These are phyloP conservation scores for Magallana nippona DNA, from an alignment of 2,888 invertebrate species.

Conservation along the genomic window DNA sequence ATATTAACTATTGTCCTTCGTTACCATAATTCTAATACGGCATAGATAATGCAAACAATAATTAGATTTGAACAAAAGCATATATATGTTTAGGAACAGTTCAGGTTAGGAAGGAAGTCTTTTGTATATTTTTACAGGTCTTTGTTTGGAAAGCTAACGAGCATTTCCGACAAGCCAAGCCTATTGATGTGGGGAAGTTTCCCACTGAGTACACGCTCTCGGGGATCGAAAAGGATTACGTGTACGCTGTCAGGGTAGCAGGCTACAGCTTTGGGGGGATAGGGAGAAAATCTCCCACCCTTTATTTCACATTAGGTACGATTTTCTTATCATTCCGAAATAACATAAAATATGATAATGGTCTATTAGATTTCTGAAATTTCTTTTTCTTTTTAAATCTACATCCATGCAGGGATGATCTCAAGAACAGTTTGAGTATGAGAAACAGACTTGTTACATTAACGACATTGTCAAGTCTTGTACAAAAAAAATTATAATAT, in stretches of 20 bases:
- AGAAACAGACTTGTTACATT: no score
- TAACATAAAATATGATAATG: background rate
- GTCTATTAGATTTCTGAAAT: no score
- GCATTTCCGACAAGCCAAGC: conserved; percentile 94
- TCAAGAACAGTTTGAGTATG: no score
- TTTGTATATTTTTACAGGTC: conserved; percentile 82
- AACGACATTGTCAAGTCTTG: no score
- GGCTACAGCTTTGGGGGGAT: conserved; percentile 97
- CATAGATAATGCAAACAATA: no score
- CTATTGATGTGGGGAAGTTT: conserved; percentile 83
- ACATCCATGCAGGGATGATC: no score
- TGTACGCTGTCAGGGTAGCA: conserved; percentile 92
- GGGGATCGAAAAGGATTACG: conserved; percentile 89
- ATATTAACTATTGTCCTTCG: no score
- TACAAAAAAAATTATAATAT: no score
- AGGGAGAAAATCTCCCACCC: conserved; percentile 95
- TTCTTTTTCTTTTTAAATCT: no score
- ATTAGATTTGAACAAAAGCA: no score
- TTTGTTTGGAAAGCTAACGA: conserved; percentile 97
- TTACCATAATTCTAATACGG: no score
- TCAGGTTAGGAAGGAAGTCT: background rate
- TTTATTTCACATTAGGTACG: conserved; percentile 85
- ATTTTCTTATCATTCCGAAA: conserved; percentile 81
- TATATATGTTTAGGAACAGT: background rate
- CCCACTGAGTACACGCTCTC: conserved; percentile 89